Percentiles rank a stretch among this genome's conserved stretches.
Evolutionary conservation across 1,140 invertebrate genomes (phyloP).

Genomic region (Drosophila sproati): DNA sequence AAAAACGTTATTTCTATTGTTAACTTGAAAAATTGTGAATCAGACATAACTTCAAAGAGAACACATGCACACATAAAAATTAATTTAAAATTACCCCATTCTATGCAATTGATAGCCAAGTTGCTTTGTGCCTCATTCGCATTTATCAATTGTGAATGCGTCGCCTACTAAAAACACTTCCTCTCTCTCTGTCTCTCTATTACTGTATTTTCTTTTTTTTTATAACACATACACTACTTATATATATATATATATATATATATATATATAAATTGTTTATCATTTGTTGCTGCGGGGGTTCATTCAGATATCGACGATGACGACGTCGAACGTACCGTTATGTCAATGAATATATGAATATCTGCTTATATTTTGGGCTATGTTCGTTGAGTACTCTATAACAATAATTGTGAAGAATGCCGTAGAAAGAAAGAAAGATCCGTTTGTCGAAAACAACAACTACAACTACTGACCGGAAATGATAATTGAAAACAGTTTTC

Average conservation of each 20-base stretch:
- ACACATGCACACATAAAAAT: neutral
- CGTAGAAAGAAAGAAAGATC: neutral
- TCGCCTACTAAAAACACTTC: constrained; percentile 53
- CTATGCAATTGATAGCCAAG: constrained; percentile 53
- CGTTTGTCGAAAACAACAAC: constrained; percentile 49
- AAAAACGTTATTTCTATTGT: constrained; percentile 29
- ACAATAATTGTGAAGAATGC: constrained; percentile 35
- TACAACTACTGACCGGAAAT: constrained; percentile 61
- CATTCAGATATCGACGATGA: constrained; percentile 18
- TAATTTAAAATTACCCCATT: constrained; percentile 7
- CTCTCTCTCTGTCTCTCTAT: constrained; percentile 32
- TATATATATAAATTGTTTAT: constrained; percentile 24
- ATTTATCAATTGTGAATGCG: constrained; percentile 38
- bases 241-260: neutral
- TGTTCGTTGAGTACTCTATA: constrained; percentile 12
- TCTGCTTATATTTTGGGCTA: constrained; percentile 25
- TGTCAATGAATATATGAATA: constrained; percentile 9
- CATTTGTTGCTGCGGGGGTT: constrained; percentile 11
- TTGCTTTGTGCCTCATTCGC: constrained; percentile 50
- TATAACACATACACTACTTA: neutral
- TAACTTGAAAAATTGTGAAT: constrained; percentile 31
- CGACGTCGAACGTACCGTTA: constrained; percentile 30
- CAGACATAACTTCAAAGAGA: neutral
- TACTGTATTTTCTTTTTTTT: constrained; percentile 33
- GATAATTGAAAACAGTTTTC: constrained; percentile 78